phyloP scores from a whole-genome alignment of 2,113 vertebrate genomes.

The Gymnarchus niloticus region DNA sequence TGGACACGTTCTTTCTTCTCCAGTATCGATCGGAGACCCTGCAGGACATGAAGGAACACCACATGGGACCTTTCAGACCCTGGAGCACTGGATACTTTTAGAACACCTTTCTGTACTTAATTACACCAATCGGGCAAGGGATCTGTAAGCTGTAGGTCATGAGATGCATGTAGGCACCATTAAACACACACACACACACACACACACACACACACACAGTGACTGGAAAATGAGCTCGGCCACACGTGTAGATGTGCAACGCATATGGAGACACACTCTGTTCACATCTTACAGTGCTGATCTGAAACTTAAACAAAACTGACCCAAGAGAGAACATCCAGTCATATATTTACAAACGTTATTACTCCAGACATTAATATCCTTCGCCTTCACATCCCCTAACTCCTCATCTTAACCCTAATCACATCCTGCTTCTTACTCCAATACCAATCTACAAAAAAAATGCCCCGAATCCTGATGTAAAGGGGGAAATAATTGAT shows the following conservation, averaged over 20 bases:
- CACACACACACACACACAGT: neutral
- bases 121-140: neutral
- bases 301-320: neutral
- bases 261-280: neutral
- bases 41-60: neutral
- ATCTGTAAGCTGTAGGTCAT: neutral
- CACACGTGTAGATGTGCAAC: neutral
- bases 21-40: neutral
- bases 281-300: neutral
- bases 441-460: slow-evolving; percentile 47
- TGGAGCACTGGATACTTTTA: neutral
- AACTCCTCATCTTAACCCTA: slow-evolving; percentile 3
- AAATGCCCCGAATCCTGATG: slow-evolving; percentile 49
- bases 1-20: neutral
- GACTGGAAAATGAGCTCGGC: too few relatives aligned
- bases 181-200: neutral
- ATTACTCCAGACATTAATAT: slow-evolving; percentile 32
- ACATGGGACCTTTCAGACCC: neutral
- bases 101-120: neutral
- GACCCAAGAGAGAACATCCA: slow-evolving; percentile 12
- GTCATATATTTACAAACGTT: slow-evolving; percentile 24
- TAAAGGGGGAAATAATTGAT: slow-evolving; percentile 30
- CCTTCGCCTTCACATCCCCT: neutral
- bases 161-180: neutral
- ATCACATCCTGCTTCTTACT: slow-evolving; percentile 49